Base-by-base conservation (phyloP, 2,888 invertebrate species). In the Ophion ventricosus region DNA sequence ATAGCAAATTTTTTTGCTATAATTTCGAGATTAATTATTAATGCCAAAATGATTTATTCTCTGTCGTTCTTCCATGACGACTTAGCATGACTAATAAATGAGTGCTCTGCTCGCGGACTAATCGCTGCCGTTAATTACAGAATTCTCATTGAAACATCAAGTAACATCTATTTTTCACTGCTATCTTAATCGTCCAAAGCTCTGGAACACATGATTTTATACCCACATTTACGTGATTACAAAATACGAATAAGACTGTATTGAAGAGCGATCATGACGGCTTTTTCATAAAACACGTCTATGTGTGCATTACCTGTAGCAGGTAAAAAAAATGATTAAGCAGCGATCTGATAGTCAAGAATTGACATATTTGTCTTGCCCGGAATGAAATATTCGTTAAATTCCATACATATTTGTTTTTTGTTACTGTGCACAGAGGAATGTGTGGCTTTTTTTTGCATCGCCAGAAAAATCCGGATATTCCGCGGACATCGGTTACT, bases 401-500 rank as follows among this genome's bases (percentile, higher is more conserved):
- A 17, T 49, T 11, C 49, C 4, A 49, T 49, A 49, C 49, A 17
- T 17, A 17, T 35, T 8, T 20, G 17, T 66, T 66, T 69, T 69
- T 69, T 26, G 49, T 69, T n/a, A 2, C n/a, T 26, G 26, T 14
- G n/a, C 4, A 26, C 14, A 17, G 35, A 40, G 20, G 5, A 23
- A 57, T 17, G 17, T 10, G 11, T n/a, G 25, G 10, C 49, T 2
- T 25, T 17, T 25, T 49, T 49, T 17, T 67, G 23, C 23, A 40
- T 40, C 23, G 8, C 49, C 25, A 56, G 69, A 25, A 25, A 29
- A 29, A 69, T 54, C 23, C 35, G 20, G 59, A 43, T 40, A 73
- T 59, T n/a, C 23, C 40, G 23, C 10, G 61, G 26, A 74, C 54
- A 43, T 73, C 43, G 43, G 61, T 61, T 73, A 61, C 61, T 61